Percentiles rank a stretch among this genome's conserved stretches.
These are phyloP conservation scores for Trachelus tabidus DNA, from an alignment of 2,888 invertebrate species.

Conservation along the genomic window DNA sequence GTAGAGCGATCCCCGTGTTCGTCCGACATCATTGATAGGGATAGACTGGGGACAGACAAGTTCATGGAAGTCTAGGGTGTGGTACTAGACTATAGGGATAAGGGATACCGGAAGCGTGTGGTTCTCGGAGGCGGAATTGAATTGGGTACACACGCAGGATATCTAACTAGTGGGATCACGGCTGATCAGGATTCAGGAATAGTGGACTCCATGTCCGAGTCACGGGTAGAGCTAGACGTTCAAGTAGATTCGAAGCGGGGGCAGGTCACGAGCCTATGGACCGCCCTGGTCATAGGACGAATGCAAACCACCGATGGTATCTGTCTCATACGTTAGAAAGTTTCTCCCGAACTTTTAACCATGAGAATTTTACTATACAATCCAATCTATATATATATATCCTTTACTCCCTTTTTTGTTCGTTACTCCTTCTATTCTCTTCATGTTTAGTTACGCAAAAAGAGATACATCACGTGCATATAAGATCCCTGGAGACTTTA, in stretches of 20 bases:
- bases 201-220: slow-evolving; percentile 20
- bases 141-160: slow-evolving; percentile 5
- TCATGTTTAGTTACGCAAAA: background rate
- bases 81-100: background rate
- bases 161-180: slow-evolving; percentile 5
- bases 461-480: background rate
- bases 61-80: background rate
- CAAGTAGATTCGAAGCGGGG: slow-evolving; percentile 23
- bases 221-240: slow-evolving; percentile 21
- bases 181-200: background rate
- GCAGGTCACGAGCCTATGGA: slow-evolving; percentile 51
- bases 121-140: background rate
- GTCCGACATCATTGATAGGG: background rate
- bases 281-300: slow-evolving; percentile 48
- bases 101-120: background rate
- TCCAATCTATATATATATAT: background rate
- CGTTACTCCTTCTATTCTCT: background rate
- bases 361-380: slow-evolving; percentile 17
- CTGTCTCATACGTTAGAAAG: slow-evolving; percentile 59
- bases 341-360: slow-evolving; percentile 53
- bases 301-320: slow-evolving; percentile 50
- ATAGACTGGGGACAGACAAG: background rate
- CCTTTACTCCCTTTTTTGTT: background rate
- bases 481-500: background rate
- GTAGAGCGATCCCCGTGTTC: background rate